Evolutionary conservation across 1,140 invertebrate genomes (phyloP).

Genomic region (Panonychus citri): DNA sequence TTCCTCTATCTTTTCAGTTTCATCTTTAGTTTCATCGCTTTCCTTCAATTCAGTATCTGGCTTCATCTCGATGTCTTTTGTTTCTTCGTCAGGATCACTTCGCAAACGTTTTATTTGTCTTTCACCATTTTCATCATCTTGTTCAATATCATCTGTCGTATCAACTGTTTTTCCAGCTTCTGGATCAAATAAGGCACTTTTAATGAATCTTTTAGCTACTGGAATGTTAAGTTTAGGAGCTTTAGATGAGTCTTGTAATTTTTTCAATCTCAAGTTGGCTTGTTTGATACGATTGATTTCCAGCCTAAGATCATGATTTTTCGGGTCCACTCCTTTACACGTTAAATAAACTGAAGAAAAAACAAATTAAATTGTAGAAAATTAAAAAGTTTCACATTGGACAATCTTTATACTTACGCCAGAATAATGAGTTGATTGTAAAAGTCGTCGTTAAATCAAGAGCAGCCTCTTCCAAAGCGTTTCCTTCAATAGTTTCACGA

Average conservation of each 20-base stretch:
- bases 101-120: no score
- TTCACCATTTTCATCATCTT: no score
- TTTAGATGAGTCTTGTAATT: not conserved
- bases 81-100: no score
- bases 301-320: not conserved
- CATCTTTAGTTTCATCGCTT: no score
- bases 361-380: not conserved
- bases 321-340: not conserved
- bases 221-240: not conserved
- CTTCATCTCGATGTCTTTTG: no score
- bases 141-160: no score
- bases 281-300: slow-evolving; percentile 1
- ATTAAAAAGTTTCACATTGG: not conserved
- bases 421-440: slow-evolving; percentile 1
- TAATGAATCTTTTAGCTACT: not conserved
- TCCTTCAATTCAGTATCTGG: no score
- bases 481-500: not conserved
- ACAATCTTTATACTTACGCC: not conserved
- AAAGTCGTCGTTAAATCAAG: not conserved
- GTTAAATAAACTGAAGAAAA: not conserved
- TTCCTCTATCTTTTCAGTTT: no score
- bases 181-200: not conserved
- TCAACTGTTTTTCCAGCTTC: no score
- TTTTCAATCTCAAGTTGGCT: not conserved
- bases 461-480: not conserved